Evolutionary conservation across 1,140 invertebrate genomes (phyloP).

Genomic region (Oreohelix idahoensis): DNA sequence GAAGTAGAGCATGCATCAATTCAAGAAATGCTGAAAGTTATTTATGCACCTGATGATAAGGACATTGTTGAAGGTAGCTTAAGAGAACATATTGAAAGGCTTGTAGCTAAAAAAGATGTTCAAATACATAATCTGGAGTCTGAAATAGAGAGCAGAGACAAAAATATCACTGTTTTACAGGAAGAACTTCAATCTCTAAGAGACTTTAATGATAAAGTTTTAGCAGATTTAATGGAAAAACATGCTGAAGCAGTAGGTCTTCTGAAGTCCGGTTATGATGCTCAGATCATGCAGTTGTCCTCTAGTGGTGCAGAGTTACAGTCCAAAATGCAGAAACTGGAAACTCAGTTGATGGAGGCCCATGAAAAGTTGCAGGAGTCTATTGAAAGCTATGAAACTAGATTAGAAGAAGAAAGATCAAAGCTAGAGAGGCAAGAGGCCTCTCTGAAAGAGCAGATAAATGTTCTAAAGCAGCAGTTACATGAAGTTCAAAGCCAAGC

Average conservation of each 20-base stretch:
- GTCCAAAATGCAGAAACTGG: slow-evolving; percentile 40
- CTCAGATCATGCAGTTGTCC: slow-evolving; percentile 18
- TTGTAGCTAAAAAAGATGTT: slow-evolving; percentile 9
- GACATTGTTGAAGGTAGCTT: slow-evolving; percentile 49
- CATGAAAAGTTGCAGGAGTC: slow-evolving; percentile 62
- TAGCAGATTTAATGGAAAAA: neutral
- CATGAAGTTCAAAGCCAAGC: slow-evolving; percentile 51
- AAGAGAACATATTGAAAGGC: slow-evolving; percentile 18
- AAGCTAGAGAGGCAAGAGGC: slow-evolving; percentile 60
- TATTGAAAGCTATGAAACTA: slow-evolving; percentile 62
- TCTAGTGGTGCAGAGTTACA: neutral
- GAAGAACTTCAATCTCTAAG: neutral
- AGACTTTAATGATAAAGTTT: neutral
- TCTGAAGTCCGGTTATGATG: slow-evolving; percentile 46
- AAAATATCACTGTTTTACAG: slow-evolving; percentile 27
- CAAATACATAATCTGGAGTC: slow-evolving; percentile 39
- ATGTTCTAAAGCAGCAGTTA: slow-evolving; percentile 58
- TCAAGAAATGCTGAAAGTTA: slow-evolving; percentile 62
- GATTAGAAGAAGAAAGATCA: slow-evolving; percentile 65
- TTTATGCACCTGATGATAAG: slow-evolving; percentile 54
- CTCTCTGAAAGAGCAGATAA: slow-evolving; percentile 57
- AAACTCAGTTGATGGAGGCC: slow-evolving; percentile 58
- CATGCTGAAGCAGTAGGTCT: slow-evolving; percentile 21
- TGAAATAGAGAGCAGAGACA: slow-evolving; percentile 41
- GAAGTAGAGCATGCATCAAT: slow-evolving; percentile 56